Conservation (phyloP, 2,797 vertebrate species). For the Pristis pectinata region DNA sequence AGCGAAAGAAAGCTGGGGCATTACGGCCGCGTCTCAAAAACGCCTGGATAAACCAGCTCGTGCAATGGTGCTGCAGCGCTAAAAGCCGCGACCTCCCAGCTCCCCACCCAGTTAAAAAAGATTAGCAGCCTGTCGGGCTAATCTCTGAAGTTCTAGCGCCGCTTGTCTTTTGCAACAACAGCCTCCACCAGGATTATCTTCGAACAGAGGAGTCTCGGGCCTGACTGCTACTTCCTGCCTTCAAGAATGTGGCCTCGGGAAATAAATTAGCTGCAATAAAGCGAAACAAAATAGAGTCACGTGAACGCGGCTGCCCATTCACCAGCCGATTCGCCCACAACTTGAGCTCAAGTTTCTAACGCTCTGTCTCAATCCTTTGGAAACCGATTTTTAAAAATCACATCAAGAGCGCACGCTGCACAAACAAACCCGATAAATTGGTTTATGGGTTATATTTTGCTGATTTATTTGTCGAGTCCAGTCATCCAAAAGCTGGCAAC, state of each 20-base stretch:
- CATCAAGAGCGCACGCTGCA: not conserved
- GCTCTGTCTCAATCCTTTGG: not conserved
- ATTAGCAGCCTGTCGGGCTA: not conserved
- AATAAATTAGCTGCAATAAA: slow-evolving; percentile 37
- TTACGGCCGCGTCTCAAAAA: not conserved
- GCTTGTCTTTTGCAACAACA: slow-evolving; percentile 22
- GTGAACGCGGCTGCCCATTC: slow-evolving; percentile 33
- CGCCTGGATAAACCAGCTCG: not conserved
- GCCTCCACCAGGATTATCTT: slow-evolving; percentile 31
- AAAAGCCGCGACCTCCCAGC: slow-evolving; percentile 2
- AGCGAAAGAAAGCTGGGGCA: not conserved
- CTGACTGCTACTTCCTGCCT: slow-evolving; percentile 32
- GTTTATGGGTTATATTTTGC: not conserved
- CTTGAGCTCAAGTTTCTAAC: slow-evolving; percentile 32
- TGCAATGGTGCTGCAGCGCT: not conserved
- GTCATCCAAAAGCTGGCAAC: not conserved
- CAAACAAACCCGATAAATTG: not conserved
- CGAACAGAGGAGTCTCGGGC: slow-evolving; percentile 19
- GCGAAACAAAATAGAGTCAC: slow-evolving; percentile 35
- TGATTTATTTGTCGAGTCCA: too few species aligned
- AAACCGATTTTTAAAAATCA: not conserved
- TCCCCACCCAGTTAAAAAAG: slow-evolving; percentile 16
- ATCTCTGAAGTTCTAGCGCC: slow-evolving; percentile 9
- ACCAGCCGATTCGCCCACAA: slow-evolving; percentile 25
- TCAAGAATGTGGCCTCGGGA: slow-evolving; percentile 34